These are phyloP conservation scores for Gobionotothen gibberifrons DNA, from an alignment of 2,797 vertebrate species.

Conservation along the genomic window DNA sequence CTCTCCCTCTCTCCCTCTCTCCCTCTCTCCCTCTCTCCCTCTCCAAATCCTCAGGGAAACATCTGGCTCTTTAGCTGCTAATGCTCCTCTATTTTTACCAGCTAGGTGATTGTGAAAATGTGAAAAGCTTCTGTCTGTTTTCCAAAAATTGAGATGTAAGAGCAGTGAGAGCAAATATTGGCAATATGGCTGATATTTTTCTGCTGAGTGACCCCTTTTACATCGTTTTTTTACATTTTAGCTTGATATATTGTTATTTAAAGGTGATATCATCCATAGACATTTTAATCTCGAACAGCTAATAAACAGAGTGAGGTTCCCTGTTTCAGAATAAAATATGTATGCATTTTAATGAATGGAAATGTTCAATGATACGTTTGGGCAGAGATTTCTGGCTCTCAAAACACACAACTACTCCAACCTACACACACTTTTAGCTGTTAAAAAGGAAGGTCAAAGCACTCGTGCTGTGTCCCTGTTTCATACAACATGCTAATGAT, in stretches of 20 bases:
- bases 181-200: too few species aligned
- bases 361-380: neutral
- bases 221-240: too few species aligned
- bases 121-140: neutral
- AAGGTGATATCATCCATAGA: too few species aligned
- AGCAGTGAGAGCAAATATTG: neutral
- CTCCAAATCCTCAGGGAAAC: neutral
- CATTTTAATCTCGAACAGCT: neutral
- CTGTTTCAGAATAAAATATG: neutral
- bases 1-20: neutral
- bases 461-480: neutral
- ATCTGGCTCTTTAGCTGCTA: neutral
- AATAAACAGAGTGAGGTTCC: neutral
- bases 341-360: neutral
- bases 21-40: neutral
- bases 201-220: neutral
- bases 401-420: constrained; percentile 3
- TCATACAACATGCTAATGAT: neutral
- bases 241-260: neutral
- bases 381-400: neutral
- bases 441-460: constrained; percentile 3
- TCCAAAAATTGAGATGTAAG: neutral
- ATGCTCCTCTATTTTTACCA: neutral
- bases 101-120: neutral
- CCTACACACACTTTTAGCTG: neutral